Evolutionary conservation across 2,113 vertebrate genomes (phyloP), one percentile per base, ranked within the genome.

Genomic region (Malurus cyaneus): DNA sequence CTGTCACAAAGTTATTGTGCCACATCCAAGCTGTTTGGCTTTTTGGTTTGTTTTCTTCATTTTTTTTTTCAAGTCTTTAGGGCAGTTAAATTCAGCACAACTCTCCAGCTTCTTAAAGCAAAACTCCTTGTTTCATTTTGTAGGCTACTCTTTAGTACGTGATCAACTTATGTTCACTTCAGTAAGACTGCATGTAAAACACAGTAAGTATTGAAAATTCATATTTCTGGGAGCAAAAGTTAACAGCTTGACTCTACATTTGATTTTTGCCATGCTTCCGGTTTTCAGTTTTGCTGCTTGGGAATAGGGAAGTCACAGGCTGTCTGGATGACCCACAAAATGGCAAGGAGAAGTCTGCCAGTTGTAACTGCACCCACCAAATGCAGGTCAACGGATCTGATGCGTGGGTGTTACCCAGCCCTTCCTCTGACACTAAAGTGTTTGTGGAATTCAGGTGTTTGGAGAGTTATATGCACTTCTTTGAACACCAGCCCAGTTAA

Each of bases 311-410:
- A 61, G 53, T 64, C 0, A 0, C 32, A 79, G 52, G 44, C 18
- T 72, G 11, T 20, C 50, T n/a, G 28, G 25, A 81, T 28, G 19
- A 42, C 25, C 50, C 1, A 1, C 16, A 67, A 76, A 79, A 49
- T 8, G 8, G 8, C 18, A 60, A 56, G 34, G 32, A 74, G 42
- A 62, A 82, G 39, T 47, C 41, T 92, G 62, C 13, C 28, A 23
- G 32, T 84, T 26, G 2, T 50, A 42, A 46, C 1, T 2, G 32
- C 44, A 64, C 47, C 8, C 1, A 0, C 42, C 5, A 6, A 78
- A 59, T 50, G n/a, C 56, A 66, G 15, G 18, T 46, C 56, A 84
- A 36, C 5, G 47, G 56, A 80, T 32, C 52, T 9, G 3, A 70
- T 12, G 7, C 2, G 1, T 18, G 16, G 12, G 6, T 71, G 61